Conservation (phyloP, 2,888 invertebrate species). For the Peribatodes rhomboidaria region DNA sequence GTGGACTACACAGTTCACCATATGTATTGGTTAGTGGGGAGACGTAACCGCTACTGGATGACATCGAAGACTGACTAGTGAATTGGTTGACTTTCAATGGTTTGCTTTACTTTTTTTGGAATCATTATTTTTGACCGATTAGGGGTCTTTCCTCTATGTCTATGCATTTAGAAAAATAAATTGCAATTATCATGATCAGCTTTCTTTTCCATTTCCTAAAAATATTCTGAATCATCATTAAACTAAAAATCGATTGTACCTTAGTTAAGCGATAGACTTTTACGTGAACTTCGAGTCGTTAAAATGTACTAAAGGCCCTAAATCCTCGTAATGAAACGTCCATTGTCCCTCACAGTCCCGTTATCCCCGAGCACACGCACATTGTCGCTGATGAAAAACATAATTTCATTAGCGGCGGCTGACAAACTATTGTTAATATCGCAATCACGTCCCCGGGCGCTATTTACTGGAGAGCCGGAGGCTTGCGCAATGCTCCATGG, state of each 20-base stretch:
- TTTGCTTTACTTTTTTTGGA: too few species aligned
- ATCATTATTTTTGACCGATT: too few species aligned
- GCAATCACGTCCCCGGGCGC: constrained; percentile 70
- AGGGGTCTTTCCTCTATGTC: too few species aligned
- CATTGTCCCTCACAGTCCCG: constrained; percentile 19
- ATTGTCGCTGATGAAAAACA: constrained; percentile 42
- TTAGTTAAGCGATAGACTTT: constrained; percentile 3
- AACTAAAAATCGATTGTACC: not conserved
- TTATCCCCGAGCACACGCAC: constrained; percentile 29
- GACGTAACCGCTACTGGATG: too few species aligned
- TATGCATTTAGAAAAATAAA: too few species aligned
- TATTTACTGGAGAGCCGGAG: constrained; percentile 62
- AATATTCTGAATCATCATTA: not conserved
- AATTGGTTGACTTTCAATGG: too few species aligned
- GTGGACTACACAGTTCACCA: too few species aligned
- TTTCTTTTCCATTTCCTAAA: too few species aligned
- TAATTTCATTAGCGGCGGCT: constrained; percentile 44
- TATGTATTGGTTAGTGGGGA: too few species aligned
- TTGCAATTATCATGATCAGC: too few species aligned
- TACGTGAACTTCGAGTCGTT: constrained; percentile 6
- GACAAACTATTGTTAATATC: constrained; percentile 61
- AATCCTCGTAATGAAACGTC: constrained; percentile 1
- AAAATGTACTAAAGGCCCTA: constrained; percentile 13
- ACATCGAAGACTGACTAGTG: too few species aligned
- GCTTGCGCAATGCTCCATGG: constrained; percentile 57